Evolutionary conservation across 2,113 vertebrate species (phyloP), one percentile per base, ranked within the genome.

Genomic region (Zapus hudsonius): DNA sequence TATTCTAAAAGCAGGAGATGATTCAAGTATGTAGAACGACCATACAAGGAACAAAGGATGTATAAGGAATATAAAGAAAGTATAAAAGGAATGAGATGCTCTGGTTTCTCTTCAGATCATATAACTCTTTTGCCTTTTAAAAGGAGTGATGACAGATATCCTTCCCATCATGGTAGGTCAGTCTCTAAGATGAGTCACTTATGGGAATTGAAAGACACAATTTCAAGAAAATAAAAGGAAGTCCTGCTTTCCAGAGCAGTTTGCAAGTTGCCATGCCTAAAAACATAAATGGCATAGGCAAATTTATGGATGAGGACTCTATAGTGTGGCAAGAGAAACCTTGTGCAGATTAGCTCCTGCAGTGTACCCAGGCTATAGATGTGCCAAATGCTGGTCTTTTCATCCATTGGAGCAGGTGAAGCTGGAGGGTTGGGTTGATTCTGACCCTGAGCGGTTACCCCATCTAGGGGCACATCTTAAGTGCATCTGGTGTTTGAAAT

Each of bases 221-320:
- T 87, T 91, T 95, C 52, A 92, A 79, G 33, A 70, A 94, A 90
- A 55, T 66, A 85, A 92, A 89, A 84, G 31, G 78, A 91, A 87
- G 20, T 94, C 13, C 44, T 91, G 63, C 74, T 76, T 94, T 83
- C 61, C 7, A 88, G 44, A 92, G 57, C 59, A 47, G 7, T 47
- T 12, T 47, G 7, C 7, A 47, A 47, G 12, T 93, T 74, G 63
- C 22, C 31, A 44, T 81, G 23, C 63, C 67, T 63, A 29, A 74
- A 87, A 73, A 13, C 40, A 93, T 64, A 80, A 81, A 89, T 1
- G 52, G 33, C 5, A 42, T 1, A 81, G 59, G 42, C n/a, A 94
- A 95, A 89, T 84, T 93, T 27, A 92, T 40, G 33, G 61, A 79
- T 87, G 73, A 87, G 44, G 76, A 84, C 42, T 91, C 44, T 47